These are phyloP conservation scores for Micropterix aruncella DNA, from an alignment of 2,888 invertebrate species.

Conservation along the genomic window DNA sequence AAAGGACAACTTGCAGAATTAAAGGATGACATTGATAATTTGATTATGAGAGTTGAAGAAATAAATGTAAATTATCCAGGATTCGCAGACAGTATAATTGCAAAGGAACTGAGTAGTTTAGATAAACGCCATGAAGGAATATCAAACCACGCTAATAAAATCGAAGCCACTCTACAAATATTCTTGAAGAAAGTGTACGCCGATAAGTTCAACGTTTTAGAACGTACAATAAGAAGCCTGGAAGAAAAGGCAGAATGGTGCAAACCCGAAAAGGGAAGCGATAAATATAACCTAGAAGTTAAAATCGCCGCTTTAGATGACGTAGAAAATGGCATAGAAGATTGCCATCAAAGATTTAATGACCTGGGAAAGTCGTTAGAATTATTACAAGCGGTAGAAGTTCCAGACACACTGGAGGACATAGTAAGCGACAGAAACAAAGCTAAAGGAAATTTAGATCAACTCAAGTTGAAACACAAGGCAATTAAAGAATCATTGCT, in stretches of 20 bases:
- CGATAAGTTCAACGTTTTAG: conserved; percentile 69
- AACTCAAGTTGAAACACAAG: conserved; percentile 50
- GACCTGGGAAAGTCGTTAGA: conserved; percentile 59
- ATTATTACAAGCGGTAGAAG: conserved; percentile 58
- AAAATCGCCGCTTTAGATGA: conserved; percentile 71
- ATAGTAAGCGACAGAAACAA: conserved; percentile 56
- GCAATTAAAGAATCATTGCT: conserved; percentile 54
- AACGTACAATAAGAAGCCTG: conserved; percentile 64
- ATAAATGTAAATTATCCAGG: conserved; percentile 63
- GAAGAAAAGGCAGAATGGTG: conserved; percentile 89
- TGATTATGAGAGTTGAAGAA: conserved; percentile 54
- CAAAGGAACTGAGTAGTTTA: conserved; percentile 72
- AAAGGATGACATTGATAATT: conserved; percentile 50
- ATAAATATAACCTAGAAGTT: conserved; percentile 84
- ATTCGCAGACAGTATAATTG: conserved; percentile 60
- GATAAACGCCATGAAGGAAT: conserved; percentile 74
- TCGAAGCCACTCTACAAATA: conserved; percentile 60
- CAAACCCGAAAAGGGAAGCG: conserved; percentile 74
- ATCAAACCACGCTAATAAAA: conserved; percentile 64
- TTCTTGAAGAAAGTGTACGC: conserved; percentile 79
- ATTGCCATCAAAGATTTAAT: conserved; percentile 49
- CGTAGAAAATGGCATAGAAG: conserved; percentile 55
- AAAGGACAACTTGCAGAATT: conserved; percentile 57
- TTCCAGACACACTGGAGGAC: conserved; percentile 50
- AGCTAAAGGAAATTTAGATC: conserved; percentile 55